A percentile compares a stretch with the other conserved stretches of the same genome.
These are phyloP conservation scores for Felis chaus DNA, from an alignment of 2,113 vertebrate genomes.

Conservation along the genomic window DNA sequence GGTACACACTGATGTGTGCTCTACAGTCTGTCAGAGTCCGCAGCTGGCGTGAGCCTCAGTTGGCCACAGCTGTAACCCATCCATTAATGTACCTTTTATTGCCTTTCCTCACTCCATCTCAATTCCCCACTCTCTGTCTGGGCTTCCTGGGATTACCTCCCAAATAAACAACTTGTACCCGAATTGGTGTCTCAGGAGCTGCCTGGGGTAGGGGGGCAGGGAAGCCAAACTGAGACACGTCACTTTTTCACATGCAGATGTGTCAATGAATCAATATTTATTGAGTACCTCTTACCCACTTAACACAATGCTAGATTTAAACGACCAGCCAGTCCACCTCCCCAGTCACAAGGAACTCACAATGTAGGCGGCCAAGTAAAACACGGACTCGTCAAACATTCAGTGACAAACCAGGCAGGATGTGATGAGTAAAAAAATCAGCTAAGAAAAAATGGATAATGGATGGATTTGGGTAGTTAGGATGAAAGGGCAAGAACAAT, in stretches of 20 bases:
- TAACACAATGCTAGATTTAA: not conserved
- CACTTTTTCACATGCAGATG: not conserved
- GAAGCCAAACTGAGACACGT: not conserved
- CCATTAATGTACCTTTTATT: not conserved
- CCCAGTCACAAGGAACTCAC: not conserved
- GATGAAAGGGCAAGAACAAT: not conserved
- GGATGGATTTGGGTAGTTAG: not conserved
- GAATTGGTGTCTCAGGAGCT: not conserved
- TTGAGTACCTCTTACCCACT: not conserved
- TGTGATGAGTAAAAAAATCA: not conserved
- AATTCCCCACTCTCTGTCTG: not conserved
- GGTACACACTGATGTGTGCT: too few species aligned
- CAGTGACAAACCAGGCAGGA: not conserved
- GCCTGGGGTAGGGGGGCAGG: not conserved
- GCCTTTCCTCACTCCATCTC: not conserved
- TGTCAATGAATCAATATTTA: not conserved
- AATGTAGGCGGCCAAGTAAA: not conserved
- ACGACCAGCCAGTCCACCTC: not conserved
- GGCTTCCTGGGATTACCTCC: not conserved
- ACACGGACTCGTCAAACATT: not conserved
- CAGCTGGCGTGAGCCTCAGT: not conserved
- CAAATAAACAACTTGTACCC: not conserved
- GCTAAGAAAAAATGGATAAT: not conserved
- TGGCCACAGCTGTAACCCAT: not conserved
- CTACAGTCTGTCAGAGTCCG: not conserved